These are phyloP conservation scores for Trematomus loennbergii DNA, from an alignment of 2,113 vertebrate species.

Conservation along the genomic window DNA sequence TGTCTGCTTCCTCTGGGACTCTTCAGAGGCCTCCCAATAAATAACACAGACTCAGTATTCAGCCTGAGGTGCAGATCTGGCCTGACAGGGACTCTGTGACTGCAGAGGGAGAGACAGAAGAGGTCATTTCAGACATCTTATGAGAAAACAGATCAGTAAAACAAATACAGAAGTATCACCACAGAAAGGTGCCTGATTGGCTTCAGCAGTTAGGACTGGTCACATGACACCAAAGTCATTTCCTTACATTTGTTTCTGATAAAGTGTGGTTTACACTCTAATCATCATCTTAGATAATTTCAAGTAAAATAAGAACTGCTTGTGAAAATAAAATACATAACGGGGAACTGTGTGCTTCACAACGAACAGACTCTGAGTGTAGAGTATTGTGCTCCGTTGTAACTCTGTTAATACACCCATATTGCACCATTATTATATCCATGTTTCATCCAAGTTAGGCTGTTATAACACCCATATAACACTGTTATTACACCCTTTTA, in stretches of 20 bases:
- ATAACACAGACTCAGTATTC: conserved; percentile 60
- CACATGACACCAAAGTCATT: no score
- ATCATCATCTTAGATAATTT: no score
- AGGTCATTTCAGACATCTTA: neutral
- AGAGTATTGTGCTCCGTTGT: no score
- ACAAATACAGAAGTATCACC: neutral
- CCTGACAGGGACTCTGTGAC: conserved; percentile 60
- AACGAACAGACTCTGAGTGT: neutral
- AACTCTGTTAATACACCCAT: no score
- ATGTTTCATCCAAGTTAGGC: no score
- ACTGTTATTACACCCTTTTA: no score
- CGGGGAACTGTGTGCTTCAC: neutral
- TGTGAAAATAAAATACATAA: no score
- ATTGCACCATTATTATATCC: no score
- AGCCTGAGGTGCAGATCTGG: conserved; percentile 38
- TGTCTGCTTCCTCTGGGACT: conserved; percentile 81
- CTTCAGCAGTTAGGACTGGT: neutral
- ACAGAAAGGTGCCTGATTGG: neutral
- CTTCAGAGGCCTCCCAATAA: conserved; percentile 76
- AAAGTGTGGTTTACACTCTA: no score
- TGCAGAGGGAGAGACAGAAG: conserved; percentile 13
- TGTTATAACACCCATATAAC: no score
- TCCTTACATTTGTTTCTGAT: no score
- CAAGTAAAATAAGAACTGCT: no score
- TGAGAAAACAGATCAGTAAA: neutral